Evolutionary conservation across 2,888 invertebrate genomes (phyloP).

Genomic region (Ochlodes sylvanus): DNA sequence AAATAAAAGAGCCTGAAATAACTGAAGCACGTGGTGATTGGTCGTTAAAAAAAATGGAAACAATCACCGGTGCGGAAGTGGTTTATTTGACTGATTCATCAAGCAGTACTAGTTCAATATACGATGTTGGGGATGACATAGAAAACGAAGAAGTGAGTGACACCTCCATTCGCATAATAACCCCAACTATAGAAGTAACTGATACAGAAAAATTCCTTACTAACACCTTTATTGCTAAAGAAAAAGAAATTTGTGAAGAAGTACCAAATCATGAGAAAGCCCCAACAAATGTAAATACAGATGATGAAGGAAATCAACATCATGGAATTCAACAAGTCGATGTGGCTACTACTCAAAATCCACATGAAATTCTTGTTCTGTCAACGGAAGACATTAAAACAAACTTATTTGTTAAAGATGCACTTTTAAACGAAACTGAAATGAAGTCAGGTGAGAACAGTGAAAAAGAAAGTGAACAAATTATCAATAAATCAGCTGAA

Average conservation of each 20-base stretch:
- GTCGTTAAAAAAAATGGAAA: conserved; percentile 78
- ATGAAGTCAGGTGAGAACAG: conserved; percentile 2
- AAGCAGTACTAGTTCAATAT: conserved; percentile 86
- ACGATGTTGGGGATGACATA: conserved; percentile 80
- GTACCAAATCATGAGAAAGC: conserved; percentile 24
- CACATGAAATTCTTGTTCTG: conserved; percentile 71
- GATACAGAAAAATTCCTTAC: conserved; percentile 74
- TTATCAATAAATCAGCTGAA: conserved; percentile 5
- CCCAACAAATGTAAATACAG: conserved; percentile 13
- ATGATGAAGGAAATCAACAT: conserved; percentile 24
- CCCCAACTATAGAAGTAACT: conserved; percentile 80
- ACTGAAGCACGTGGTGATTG: conserved; percentile 85
- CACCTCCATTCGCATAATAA: conserved; percentile 76
- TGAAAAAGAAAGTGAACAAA: conserved; percentile 30
- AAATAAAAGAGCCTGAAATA: conserved; percentile 83
- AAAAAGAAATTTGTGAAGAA: conserved; percentile 36
- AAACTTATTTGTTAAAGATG: conserved; percentile 72
- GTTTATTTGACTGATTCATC: conserved; percentile 89
- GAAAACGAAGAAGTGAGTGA: conserved; percentile 77
- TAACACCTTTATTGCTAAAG: conserved; percentile 58
- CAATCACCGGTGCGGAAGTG: conserved; percentile 86
- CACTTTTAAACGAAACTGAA: conserved; percentile 39
- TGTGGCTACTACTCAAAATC: conserved; percentile 21
- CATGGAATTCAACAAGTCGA: conserved; percentile 31
- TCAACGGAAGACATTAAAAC: conserved; percentile 74